Base-by-base conservation (phyloP, 2,113 vertebrate species). In the Mormyrus lacerda region DNA sequence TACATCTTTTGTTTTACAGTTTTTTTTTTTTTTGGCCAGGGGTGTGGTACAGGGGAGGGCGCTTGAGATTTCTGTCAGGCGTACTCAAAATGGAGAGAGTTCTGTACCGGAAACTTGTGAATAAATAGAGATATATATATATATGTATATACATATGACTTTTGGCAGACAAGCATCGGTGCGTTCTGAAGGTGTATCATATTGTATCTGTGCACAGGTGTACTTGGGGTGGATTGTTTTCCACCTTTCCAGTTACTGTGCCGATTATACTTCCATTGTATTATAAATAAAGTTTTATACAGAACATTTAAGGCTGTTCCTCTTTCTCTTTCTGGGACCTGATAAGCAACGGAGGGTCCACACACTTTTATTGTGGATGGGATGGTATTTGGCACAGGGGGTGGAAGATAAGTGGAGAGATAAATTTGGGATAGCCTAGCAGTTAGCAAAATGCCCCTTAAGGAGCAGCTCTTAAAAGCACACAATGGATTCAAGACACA, bases 201-300 rank as follows among this genome's bases (percentile, higher is more conserved):
- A 92, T 93, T 94, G 92, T 91, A 92, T 91, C 83, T 95, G 91
- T 92, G 90, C 42, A 27, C 90, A 93, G 76, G 93, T 27, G 87
- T n/a, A 91, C 85, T 91, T 91, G 95, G 96, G 95, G 94, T 96
- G 96, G 76, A 93, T 95, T 95, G 91, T 89, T 90, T 90, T 91
- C 94, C 94, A 94, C 94, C 89, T 89, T 90, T 90, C 93, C 95
- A 93, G 93, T 93, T 94, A 93, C 95, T 95, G 95, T 97, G 96
- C 95, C 94, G 92, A 93, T 93, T 93, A 91, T 96, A 94, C 93
- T 96, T 95, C 97, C 91, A 84, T 96, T 97, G 96, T 97, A 96
- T 97, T 94, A 97, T 96, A 98, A 97, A 96, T 95, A 97, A 92
- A 94, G 95, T 97, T 98, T 98, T 97, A 95, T 97, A 98, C 93